Conservation (phyloP, 2,888 invertebrate genomes). For the Rotaria macrura region DNA sequence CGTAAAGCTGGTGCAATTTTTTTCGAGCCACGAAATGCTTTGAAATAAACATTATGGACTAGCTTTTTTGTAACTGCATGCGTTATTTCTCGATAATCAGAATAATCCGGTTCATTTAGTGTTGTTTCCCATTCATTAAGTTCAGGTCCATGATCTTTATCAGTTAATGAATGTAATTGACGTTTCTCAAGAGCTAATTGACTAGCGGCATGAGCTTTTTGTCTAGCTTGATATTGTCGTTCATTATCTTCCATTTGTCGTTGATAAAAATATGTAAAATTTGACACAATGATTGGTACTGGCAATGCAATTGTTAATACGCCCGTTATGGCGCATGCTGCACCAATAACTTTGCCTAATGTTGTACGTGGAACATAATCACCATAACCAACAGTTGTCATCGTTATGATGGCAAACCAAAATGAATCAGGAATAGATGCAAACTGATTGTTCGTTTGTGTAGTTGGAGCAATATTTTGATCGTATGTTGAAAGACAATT, state of each 20-base stretch:
- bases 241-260: slow-evolving; percentile 22
- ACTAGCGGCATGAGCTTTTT: background rate
- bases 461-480: background rate
- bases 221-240: slow-evolving; percentile 12
- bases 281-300: slow-evolving; percentile 40
- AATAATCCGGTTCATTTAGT: slow-evolving; percentile 9
- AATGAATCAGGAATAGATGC: slow-evolving; percentile 46
- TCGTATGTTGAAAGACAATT: slow-evolving; percentile 44
- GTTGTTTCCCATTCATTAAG: background rate
- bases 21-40: slow-evolving; percentile 18
- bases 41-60: background rate
- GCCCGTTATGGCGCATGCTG: slow-evolving; percentile 36
- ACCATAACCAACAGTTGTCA: slow-evolving; percentile 30
- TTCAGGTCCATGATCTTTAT: slow-evolving; percentile 5
- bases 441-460: slow-evolving; percentile 38
- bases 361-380: slow-evolving; percentile 19
- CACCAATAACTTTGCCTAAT: slow-evolving; percentile 5
- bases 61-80: background rate
- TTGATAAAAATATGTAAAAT: slow-evolving; percentile 39
- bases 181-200: background rate
- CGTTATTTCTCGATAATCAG: slow-evolving; percentile 4
- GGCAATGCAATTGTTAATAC: slow-evolving; percentile 40
- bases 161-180: background rate
- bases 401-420: slow-evolving; percentile 47
- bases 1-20: background rate